Evolutionary conservation across 1,140 invertebrate genomes (phyloP).

Genomic region (Zaprionus ghesquierei): DNA sequence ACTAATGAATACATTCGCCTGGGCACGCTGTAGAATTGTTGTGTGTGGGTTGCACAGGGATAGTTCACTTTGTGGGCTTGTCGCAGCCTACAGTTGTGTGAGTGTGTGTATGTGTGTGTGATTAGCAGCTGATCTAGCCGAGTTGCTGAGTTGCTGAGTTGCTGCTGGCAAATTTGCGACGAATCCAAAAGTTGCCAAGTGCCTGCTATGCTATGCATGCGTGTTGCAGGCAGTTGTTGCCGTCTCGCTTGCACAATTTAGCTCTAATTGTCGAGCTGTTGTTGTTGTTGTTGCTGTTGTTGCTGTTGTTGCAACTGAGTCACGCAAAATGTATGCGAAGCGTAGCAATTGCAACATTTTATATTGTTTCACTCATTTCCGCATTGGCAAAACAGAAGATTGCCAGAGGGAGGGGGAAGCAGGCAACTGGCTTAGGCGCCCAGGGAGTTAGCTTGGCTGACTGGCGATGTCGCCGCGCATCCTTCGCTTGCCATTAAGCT

Average conservation of each 20-base stretch:
- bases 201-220: slow-evolving; percentile 25
- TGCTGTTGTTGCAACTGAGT: slow-evolving; percentile 39
- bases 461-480: slow-evolving; percentile 52
- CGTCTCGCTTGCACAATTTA: slow-evolving; percentile 44
- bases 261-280: slow-evolving; percentile 47
- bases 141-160: background rate
- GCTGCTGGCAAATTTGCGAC: background rate
- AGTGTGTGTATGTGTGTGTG: background rate
- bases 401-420: background rate
- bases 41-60: background rate
- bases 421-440: background rate
- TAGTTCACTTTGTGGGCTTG: background rate
- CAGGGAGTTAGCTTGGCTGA: background rate
- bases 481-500: slow-evolving; percentile 73
- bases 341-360: slow-evolving; percentile 28
- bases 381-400: background rate
- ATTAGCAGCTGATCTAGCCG: slow-evolving; percentile 20
- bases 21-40: slow-evolving; percentile 28
- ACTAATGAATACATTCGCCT: slow-evolving; percentile 73
- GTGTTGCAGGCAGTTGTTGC: slow-evolving; percentile 23
- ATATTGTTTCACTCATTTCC: slow-evolving; percentile 4
- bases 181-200: slow-evolving; percentile 29
- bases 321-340: slow-evolving; percentile 56
- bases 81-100: background rate
- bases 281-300: slow-evolving; percentile 18